Percentiles rank a stretch among this genome's conserved stretches.
phyloP scores from a whole-genome alignment of 2,113 vertebrate genomes.

The Nothocercus julius region DNA sequence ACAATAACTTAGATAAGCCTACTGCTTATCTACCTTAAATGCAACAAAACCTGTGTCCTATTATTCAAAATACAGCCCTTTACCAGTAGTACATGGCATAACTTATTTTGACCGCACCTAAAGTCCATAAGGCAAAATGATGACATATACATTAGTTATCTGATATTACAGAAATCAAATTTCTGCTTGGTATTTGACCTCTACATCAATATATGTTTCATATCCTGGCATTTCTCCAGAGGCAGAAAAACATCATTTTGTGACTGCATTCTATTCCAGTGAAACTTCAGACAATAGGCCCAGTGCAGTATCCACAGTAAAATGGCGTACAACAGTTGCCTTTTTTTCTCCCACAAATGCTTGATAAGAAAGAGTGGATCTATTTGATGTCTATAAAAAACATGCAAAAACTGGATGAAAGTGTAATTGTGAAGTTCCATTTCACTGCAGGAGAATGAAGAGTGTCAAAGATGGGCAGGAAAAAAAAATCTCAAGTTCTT shows the following conservation, averaged over 20 bases:
- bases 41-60: neutral
- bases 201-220: neutral
- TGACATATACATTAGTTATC: neutral
- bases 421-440: neutral
- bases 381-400: neutral
- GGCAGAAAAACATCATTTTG: neutral
- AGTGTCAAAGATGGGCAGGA: neutral
- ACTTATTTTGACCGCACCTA: neutral
- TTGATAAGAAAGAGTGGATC: neutral
- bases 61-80: neutral
- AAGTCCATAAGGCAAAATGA: neutral
- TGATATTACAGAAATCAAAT: conserved; percentile 1
- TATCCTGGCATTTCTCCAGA: conserved; percentile 3
- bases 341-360: neutral
- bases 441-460: neutral
- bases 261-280: neutral
- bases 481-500: neutral
- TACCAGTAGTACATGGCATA: neutral
- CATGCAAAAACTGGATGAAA: neutral
- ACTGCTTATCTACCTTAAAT: neutral
- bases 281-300: neutral
- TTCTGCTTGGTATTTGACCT: neutral
- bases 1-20: conserved; percentile 17
- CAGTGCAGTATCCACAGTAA: accelerated
- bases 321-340: accelerated